Percentiles rank a stretch among this genome's conserved stretches.
These are phyloP conservation scores for Dolichoris vasculosae DNA, from an alignment of 1,140 invertebrate genomes.

Conservation along the genomic window DNA sequence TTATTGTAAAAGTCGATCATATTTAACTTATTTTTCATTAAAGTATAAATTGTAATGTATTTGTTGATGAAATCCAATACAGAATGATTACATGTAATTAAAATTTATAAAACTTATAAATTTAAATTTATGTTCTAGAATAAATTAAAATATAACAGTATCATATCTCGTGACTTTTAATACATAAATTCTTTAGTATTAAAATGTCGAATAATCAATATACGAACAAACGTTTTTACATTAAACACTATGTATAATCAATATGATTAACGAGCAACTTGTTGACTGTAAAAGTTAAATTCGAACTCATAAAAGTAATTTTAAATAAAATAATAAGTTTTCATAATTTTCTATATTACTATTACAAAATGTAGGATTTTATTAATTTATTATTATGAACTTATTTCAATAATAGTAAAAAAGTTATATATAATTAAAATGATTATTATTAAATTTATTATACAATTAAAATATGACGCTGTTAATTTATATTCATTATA, in stretches of 20 bases:
- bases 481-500: too few relatives aligned
- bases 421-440: too few relatives aligned
- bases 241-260: background rate
- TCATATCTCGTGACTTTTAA: too few relatives aligned
- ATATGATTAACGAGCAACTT: conserved; percentile 31
- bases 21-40: background rate
- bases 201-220: background rate
- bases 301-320: background rate
- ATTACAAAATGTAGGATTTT: too few relatives aligned
- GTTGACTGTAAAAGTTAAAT: conserved; percentile 16
- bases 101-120: background rate
- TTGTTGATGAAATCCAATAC: background rate
- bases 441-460: background rate
- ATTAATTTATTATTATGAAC: too few relatives aligned
- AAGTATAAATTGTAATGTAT: background rate
- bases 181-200: background rate
- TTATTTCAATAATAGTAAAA: too few relatives aligned
- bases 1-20: background rate
- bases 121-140: too few relatives aligned
- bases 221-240: background rate
- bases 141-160: too few relatives aligned
- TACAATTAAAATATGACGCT: background rate
- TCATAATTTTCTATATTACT: too few relatives aligned
- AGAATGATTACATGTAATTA: background rate
- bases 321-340: background rate